Conservation (phyloP, 2,888 invertebrate species). For the Muscina levida region DNA sequence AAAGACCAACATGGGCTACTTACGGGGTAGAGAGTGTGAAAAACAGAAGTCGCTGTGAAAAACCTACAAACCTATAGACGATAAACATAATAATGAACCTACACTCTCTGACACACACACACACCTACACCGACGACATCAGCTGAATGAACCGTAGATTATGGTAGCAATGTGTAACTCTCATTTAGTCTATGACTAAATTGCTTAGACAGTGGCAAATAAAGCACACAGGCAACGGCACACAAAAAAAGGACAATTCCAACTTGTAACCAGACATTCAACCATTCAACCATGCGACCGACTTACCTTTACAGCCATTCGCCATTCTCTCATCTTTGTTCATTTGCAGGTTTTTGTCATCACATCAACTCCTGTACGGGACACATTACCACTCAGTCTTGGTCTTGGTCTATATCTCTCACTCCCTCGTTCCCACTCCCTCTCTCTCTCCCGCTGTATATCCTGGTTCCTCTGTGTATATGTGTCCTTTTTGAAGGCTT, state of each 20-base stretch:
- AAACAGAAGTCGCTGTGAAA: conserved; percentile 33
- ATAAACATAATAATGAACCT: conserved; percentile 52
- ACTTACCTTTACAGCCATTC: neutral
- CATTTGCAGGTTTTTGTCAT: conserved; percentile 41
- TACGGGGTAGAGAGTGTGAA: conserved; percentile 12
- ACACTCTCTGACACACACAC: conserved; percentile 13
- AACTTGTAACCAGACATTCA: neutral
- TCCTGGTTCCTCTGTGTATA: too few relatives aligned
- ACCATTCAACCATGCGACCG: neutral
- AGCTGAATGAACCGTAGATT: conserved; percentile 37
- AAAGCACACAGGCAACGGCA: conserved; percentile 16
- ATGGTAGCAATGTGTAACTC: conserved; percentile 48
- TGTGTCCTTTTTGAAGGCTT: conserved; percentile 37
- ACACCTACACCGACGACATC: neutral
- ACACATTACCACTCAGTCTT: conserved; percentile 19
- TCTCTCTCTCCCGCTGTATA: too few relatives aligned
- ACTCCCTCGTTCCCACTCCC: too few relatives aligned
- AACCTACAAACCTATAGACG: conserved; percentile 44
- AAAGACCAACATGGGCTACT: conserved; percentile 31
- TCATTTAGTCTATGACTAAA: conserved; percentile 48
- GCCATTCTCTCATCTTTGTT: conserved; percentile 29
- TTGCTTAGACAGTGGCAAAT: conserved; percentile 45
- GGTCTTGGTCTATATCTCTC: too few relatives aligned
- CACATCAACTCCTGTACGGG: conserved; percentile 38
- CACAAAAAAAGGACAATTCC: conserved; percentile 39